Conservation (phyloP, 92 coral and sea anemone species). For the Heliopora coerulea region DNA sequence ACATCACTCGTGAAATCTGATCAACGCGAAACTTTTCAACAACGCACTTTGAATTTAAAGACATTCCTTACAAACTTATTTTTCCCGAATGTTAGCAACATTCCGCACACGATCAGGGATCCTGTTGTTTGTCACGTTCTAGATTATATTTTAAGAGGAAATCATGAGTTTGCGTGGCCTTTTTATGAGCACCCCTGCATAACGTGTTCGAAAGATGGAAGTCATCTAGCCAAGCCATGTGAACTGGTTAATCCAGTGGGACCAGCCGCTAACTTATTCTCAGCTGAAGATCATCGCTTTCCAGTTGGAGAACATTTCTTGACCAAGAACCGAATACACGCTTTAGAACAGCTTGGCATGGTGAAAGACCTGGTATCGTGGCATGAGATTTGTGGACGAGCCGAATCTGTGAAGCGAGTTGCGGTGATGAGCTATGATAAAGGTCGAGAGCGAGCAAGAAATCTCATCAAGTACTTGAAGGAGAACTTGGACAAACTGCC, state of each 20-base stretch:
- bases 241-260: constrained; percentile 60
- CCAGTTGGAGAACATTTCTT: constrained; percentile 61
- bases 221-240: constrained; percentile 53
- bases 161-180: no score
- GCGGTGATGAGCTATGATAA: constrained; percentile 40
- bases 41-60: constrained; percentile 65
- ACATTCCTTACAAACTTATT: constrained; percentile 62
- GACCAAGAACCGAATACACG: constrained; percentile 54
- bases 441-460: constrained; percentile 45
- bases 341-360: constrained; percentile 67
- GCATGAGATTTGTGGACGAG: constrained; percentile 62
- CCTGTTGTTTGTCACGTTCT: constrained; percentile 59
- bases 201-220: constrained; percentile 57
- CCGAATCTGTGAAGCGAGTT: constrained; percentile 57
- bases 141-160: constrained; percentile 55
- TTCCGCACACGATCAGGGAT: constrained; percentile 55
- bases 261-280: constrained; percentile 57
- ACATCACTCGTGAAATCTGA: constrained; percentile 58
- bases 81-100: constrained; percentile 56
- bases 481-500: constrained; percentile 17
- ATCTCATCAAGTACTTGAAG: constrained; percentile 60
- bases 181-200: no score
- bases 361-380: constrained; percentile 52
- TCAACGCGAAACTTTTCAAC: constrained; percentile 34
- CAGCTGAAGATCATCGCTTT: constrained; percentile 58